Evolutionary conservation across 2,888 invertebrate species (phyloP).

Genomic region (Drosophila bunnanda): DNA sequence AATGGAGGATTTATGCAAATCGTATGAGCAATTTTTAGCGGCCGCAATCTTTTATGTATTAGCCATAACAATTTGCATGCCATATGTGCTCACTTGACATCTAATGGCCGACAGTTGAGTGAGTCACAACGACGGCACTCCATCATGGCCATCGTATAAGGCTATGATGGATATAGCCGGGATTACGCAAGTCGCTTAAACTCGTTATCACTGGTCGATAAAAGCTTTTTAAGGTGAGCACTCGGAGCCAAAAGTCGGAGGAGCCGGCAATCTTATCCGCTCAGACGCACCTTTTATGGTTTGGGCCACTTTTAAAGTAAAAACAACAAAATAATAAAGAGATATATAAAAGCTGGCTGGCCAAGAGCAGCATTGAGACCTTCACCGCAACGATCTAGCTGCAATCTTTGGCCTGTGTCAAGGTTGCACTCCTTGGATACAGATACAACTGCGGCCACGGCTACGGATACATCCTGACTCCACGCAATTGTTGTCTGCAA

Average conservation of each 20-base stretch:
- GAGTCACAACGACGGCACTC: constrained; percentile 21
- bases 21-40: constrained; percentile 22
- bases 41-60: constrained; percentile 26
- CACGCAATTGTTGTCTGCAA: constrained; percentile 41
- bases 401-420: constrained; percentile 29
- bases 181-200: constrained; percentile 44
- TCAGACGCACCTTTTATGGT: constrained; percentile 62
- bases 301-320: constrained; percentile 19
- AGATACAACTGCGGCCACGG: background rate
- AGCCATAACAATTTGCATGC: constrained; percentile 54
- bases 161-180: constrained; percentile 39
- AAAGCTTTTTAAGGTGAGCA: constrained; percentile 54
- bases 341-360: constrained; percentile 6
- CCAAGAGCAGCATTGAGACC: constrained; percentile 48
- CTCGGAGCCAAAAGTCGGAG: constrained; percentile 26
- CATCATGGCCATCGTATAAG: constrained; percentile 31
- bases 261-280: constrained; percentile 61
- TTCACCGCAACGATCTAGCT: constrained; percentile 42
- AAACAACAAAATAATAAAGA: background rate
- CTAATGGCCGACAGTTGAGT: constrained; percentile 53
- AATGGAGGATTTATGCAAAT: constrained; percentile 49
- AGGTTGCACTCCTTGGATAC: constrained; percentile 27
- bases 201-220: constrained; percentile 65
- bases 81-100: constrained; percentile 43
- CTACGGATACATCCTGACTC: constrained; percentile 8